Percentiles rank a stretch among this genome's conserved stretches.
Conservation (phyloP, 2,113 vertebrate species). For the Pomatorhinus ruficollis region DNA sequence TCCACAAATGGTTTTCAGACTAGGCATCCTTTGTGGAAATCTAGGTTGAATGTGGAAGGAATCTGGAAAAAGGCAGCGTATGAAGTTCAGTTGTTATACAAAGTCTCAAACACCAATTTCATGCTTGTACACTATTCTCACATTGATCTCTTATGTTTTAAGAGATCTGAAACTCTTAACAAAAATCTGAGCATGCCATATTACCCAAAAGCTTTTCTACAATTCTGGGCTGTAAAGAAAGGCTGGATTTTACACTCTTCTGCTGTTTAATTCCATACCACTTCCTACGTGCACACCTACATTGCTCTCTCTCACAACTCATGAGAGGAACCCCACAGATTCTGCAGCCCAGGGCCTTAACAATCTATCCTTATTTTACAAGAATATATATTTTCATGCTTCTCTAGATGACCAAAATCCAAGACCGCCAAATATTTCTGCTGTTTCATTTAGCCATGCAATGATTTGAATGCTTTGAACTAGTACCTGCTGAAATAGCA, state of each 20-base stretch:
- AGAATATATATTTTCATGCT: not conserved
- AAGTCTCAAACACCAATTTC: not conserved
- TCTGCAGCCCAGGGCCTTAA: not conserved
- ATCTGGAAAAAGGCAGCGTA: not conserved
- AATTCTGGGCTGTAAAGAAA: not conserved
- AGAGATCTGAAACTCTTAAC: not conserved
- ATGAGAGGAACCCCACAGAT: not conserved
- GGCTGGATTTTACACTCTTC: not conserved
- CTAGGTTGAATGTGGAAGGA: not conserved
- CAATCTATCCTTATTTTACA: not conserved
- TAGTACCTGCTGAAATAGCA: not conserved
- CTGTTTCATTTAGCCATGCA: not conserved
- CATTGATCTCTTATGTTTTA: not conserved
- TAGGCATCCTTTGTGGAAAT: not conserved
- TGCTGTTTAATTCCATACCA: not conserved
- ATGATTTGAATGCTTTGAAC: not conserved
- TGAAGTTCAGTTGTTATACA: not conserved
- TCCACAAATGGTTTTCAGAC: not conserved
- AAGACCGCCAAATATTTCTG: not conserved
- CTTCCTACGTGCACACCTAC: not conserved
- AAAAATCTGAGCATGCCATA: not conserved
- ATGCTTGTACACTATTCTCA: not conserved
- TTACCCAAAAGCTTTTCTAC: not conserved
- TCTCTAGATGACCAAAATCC: not conserved
- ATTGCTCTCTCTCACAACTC: not conserved